Evolutionary conservation across 1,140 invertebrate species (phyloP).

Genomic region (Drosophila subobscura): DNA sequence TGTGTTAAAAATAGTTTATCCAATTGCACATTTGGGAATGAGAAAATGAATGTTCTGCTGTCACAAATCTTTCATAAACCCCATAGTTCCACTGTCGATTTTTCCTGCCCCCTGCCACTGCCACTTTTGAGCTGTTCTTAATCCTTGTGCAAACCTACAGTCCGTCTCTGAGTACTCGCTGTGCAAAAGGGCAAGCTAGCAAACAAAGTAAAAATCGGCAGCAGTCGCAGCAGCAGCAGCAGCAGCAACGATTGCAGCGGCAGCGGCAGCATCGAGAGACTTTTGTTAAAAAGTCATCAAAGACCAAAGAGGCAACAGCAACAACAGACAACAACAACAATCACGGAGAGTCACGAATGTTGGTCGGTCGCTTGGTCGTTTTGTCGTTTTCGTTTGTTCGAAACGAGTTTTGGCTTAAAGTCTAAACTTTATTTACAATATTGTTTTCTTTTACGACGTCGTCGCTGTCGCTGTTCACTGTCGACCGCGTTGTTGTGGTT

Average conservation of each 20-base stretch:
- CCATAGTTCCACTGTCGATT: too few species aligned
- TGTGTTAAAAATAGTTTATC: too few species aligned
- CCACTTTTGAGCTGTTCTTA: background rate
- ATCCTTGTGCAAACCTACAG: slow-evolving; percentile 14
- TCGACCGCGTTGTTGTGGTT: slow-evolving; percentile 51
- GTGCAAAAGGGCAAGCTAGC: slow-evolving; percentile 24
- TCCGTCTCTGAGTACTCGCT: slow-evolving; percentile 13
- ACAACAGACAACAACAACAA: slow-evolving; percentile 48
- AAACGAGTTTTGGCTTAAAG: slow-evolving; percentile 75
- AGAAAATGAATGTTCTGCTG: too few species aligned
- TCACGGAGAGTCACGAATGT: slow-evolving; percentile 65
- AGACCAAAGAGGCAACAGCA: slow-evolving; percentile 63
- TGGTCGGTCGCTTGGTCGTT: slow-evolving; percentile 44
- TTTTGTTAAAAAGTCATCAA: slow-evolving; percentile 79
- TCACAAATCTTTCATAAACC: too few species aligned
- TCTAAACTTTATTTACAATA: slow-evolving; percentile 81
- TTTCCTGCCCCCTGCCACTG: background rate
- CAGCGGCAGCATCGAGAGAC: slow-evolving; percentile 45
- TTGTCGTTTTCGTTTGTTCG: slow-evolving; percentile 61
- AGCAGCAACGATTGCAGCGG: slow-evolving; percentile 39
- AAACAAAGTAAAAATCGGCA: slow-evolving; percentile 48
- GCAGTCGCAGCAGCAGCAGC: slow-evolving; percentile 4
- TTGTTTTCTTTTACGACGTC: slow-evolving; percentile 78
- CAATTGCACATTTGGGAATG: too few species aligned
- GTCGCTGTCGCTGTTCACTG: slow-evolving; percentile 55